These are phyloP conservation scores for Esox lucius DNA, from an alignment of 2,797 vertebrate species.

Conservation along the genomic window DNA sequence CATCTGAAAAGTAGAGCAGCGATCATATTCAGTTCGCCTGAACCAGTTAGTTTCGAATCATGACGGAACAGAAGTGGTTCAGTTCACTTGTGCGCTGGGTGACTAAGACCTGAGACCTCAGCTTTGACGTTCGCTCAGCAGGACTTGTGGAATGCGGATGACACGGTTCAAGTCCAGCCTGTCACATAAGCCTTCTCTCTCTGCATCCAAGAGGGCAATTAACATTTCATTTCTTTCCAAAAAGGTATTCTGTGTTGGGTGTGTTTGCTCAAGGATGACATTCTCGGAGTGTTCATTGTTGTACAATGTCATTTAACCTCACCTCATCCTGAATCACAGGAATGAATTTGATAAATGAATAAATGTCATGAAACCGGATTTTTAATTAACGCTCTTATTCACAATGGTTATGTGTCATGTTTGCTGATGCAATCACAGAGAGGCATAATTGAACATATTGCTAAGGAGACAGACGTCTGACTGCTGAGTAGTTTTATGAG, in stretches of 20 bases:
- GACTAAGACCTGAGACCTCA: not conserved
- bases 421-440: slow-evolving; percentile 6
- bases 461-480: slow-evolving; percentile 29
- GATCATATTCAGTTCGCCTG: slow-evolving; percentile 44
- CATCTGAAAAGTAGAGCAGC: slow-evolving; percentile 32
- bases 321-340: not conserved
- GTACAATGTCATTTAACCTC: not conserved
- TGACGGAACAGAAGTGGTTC: not conserved
- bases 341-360: not conserved
- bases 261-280: not conserved
- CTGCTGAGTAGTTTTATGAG: slow-evolving; percentile 25
- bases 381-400: not conserved
- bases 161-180: not conserved
- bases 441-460: slow-evolving; percentile 36
- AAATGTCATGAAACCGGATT: not conserved
- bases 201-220: not conserved
- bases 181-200: not conserved
- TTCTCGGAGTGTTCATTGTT: no score
- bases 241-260: not conserved
- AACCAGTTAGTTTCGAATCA: slow-evolving; percentile 27
- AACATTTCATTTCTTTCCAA: not conserved
- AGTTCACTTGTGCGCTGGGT: not conserved
- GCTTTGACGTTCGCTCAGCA: not conserved
- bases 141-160: not conserved
- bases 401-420: not conserved